phyloP scores from a whole-genome alignment of 2,113 vertebrate genomes.

The Sceloporus undulatus region DNA sequence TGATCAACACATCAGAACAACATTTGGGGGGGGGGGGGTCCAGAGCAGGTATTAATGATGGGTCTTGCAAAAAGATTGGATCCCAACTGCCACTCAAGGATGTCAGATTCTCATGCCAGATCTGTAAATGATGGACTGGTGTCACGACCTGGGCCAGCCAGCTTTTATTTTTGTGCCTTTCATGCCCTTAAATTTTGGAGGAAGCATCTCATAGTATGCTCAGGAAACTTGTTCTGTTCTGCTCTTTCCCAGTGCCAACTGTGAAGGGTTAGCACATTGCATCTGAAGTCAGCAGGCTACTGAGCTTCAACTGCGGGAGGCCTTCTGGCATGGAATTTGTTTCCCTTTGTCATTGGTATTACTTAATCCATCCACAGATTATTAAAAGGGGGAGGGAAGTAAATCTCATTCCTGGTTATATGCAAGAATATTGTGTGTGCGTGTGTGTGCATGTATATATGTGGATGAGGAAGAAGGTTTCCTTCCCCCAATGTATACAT shows the following conservation, averaged over 20 bases:
- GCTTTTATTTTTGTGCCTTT: background rate
- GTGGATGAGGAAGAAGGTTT: too few species aligned
- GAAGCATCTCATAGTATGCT: background rate
- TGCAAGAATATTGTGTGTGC: background rate
- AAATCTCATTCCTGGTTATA: background rate
- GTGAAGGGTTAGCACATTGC: background rate
- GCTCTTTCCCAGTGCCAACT: background rate
- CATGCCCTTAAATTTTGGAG: background rate
- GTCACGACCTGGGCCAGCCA: background rate
- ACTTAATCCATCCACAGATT: conserved; percentile 21
- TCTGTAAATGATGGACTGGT: background rate
- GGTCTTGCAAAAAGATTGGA: too few species aligned
- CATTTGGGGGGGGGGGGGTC: background rate
- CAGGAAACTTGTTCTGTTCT: accelerated
- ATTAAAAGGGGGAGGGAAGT: conserved; percentile 42
- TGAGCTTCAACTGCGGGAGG: background rate
- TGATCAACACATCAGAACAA: background rate
- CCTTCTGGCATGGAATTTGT: conserved; percentile 7
- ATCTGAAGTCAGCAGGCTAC: conserved; percentile 43
- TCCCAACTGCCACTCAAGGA: background rate
- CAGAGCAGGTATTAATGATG: background rate
- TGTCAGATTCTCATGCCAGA: background rate
- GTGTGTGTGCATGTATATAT: background rate
- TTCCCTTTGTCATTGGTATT: conserved; percentile 53
- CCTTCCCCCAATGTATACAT: too few species aligned